Evolutionary conservation across 92 coral and sea anemone species (phyloP), one percentile per base, ranked within the genome.

Genomic region (Heliopora coerulea): DNA sequence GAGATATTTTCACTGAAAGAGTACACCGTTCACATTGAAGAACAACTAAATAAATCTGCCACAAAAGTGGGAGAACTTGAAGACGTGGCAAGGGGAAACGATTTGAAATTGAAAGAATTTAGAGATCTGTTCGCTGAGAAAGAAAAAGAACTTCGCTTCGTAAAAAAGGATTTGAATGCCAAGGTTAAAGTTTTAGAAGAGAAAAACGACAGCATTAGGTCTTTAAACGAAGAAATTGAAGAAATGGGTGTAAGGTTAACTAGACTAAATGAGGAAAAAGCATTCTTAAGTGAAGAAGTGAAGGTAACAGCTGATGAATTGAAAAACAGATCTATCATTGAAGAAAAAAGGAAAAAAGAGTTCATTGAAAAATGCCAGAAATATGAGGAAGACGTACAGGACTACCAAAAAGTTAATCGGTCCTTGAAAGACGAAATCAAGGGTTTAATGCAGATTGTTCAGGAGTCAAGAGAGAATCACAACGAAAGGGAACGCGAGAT

Each of bases 1-100:
- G 77, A 70, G 26, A 41, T 70, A 4, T 70, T 70, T 70, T 62
- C 56, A 15, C 37, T 70, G 13, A 70, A 70, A 54, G 77, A 70
- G 37, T 30, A 34, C 25, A 27, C 63, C 10, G 50, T 70, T 4
- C 19, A 29, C 20, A 27, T 70, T 0, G 77, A 70, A 18, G 77
- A 70, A 34, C 77, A 70, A 26, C 50, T 62, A 3, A 31, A 21
- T 20, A 48, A 62, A 12, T 12, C 68, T 11, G 31, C 33, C 48
- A 13, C 3, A 19, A 62, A 33, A 14, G 33, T 29, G 11, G 15
- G 33, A 15, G 44, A 62, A 39, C 68, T 31, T 62, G 68, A 62
- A 33, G 20, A 1, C 8, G 12, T n/a, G 33, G 2, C 20, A 12
- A 20, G 25, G 63, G 20, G 11, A 5, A 5, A 31, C 21, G 14